Evolutionary conservation across 2,113 vertebrate species (phyloP).

Genomic region (Forbesichthys agassizii): DNA sequence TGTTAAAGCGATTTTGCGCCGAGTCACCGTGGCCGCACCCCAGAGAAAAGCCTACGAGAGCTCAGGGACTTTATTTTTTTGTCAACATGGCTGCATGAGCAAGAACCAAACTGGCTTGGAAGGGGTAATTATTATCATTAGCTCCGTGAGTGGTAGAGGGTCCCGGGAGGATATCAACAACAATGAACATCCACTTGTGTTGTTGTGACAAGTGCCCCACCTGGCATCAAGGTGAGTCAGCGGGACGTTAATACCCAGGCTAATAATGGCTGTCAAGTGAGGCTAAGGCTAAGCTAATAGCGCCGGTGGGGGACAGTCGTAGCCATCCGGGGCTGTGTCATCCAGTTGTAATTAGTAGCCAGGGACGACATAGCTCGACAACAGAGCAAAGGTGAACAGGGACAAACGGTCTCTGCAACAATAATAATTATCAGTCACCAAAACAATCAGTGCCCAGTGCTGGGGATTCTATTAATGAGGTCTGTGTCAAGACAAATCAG

Average conservation of each 20-base stretch:
- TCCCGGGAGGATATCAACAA: slow-evolving; percentile 42
- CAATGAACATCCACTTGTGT: slow-evolving; percentile 51
- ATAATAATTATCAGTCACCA: slow-evolving; percentile 72
- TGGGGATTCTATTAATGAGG: slow-evolving; percentile 69
- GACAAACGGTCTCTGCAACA: slow-evolving; percentile 53
- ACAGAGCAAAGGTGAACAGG: slow-evolving; percentile 55
- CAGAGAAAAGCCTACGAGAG: slow-evolving; percentile 18
- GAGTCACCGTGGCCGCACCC: slow-evolving; percentile 1
- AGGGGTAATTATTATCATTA: slow-evolving; percentile 73
- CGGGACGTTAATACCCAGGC: slow-evolving; percentile 59
- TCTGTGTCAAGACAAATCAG: neutral
- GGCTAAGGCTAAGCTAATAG: slow-evolving; percentile 61
- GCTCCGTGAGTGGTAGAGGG: slow-evolving; percentile 24
- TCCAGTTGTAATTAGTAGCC: slow-evolving; percentile 77
- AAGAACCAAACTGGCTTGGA: slow-evolving; percentile 39
- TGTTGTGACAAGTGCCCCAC: slow-evolving; percentile 38
- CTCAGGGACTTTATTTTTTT: slow-evolving; percentile 26
- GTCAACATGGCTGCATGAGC: slow-evolving; percentile 44
- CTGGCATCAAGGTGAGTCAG: slow-evolving; percentile 43
- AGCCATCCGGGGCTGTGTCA: slow-evolving; percentile 47
- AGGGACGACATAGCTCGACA: slow-evolving; percentile 67
- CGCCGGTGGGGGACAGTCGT: slow-evolving; percentile 58
- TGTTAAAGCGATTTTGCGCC: too few relatives aligned
- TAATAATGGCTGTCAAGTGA: slow-evolving; percentile 75
- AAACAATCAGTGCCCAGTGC: slow-evolving; percentile 64